Conservation (phyloP, 2,888 invertebrate species). For the Diaperis boleti region DNA sequence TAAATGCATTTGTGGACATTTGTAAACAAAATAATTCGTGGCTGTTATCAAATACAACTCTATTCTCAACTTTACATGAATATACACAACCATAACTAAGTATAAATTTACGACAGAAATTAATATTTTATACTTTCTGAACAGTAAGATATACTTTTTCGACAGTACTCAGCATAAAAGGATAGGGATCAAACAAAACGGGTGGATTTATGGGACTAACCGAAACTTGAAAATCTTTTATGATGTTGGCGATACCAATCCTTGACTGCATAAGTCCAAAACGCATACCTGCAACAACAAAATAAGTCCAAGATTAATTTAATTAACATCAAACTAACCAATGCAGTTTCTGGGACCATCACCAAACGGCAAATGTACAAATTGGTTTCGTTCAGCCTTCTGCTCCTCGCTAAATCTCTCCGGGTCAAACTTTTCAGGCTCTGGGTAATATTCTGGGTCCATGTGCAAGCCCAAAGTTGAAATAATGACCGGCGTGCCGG, state of each 20-base stretch:
- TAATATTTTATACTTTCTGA: constrained; percentile 14
- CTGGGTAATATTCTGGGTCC: constrained; percentile 38
- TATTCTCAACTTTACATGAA: too few relatives aligned
- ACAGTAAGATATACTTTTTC: constrained; percentile 14
- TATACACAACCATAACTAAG: too few relatives aligned
- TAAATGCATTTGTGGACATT: too few relatives aligned
- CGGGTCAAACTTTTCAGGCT: constrained; percentile 8
- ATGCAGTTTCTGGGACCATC: constrained; percentile 55
- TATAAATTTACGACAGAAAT: too few relatives aligned
- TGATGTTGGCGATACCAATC: constrained; percentile 42
- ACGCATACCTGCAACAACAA: constrained; percentile 48
- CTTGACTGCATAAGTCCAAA: constrained; percentile 55
- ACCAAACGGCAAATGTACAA: constrained; percentile 57
- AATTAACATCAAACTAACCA: constrained; percentile 49
- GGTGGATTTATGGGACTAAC: constrained; percentile 15
- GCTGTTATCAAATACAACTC: too few relatives aligned
- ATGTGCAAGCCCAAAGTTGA: constrained; percentile 56
- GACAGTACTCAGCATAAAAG: constrained; percentile 1
- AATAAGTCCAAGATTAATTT: background rate
- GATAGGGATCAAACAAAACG: constrained; percentile 13
- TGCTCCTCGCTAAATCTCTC: constrained; percentile 51
- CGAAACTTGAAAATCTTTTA: constrained; percentile 58
- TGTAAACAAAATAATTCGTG: too few relatives aligned
- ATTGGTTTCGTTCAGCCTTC: constrained; percentile 51
- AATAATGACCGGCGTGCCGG: constrained; percentile 54